Base-by-base conservation (phyloP, 2,113 vertebrate genomes). In the Tauraco erythrolophus region DNA sequence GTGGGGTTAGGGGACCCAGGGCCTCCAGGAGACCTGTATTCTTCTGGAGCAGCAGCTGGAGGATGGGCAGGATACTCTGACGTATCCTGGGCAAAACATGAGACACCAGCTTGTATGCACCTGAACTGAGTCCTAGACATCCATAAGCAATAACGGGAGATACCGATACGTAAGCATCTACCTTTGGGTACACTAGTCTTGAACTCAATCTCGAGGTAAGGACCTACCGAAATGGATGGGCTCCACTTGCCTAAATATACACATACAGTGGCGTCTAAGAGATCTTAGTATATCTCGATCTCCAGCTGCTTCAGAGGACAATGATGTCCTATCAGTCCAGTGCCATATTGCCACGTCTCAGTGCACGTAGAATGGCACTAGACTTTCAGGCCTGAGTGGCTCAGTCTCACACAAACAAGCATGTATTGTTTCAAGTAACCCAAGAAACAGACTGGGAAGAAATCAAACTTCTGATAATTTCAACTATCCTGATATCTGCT, bases 261-360 rank as follows among this genome's bases (percentile, higher is more conserved):
- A 43, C 11, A 12, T 8, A 6, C 0, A 45, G 10, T 53, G 19
- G 53, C 9, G 66, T 45, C 70, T 85, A 70, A 75, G 71, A 31
- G 19, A 9, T 25, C 23, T 66, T 61, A 88, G 2, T 12, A 25
- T 4, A 0, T 9, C 43, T 21, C 0, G 0, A 41, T 5, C 22
- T 69, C 25, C 45, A 70, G 30, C 11, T 74, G 25, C 30, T 70
- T 30, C 17, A 24, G 69, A 65, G 19, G 17, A 43, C 15, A 33
- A 11, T 21, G 37, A 7, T 30, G 5, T 61, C 30, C 25, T 41
- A 6, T 14, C 3, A 0, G 24, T 66, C 21, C 15, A 50, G 27
- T 15, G 24, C 56, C n/a, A 25, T 4, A 39, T 7, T 83, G 13
- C 57, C 27, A 50, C 30, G 27, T 30, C n/a, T 61, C 27, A 19